Base-by-base conservation (phyloP, 2,797 vertebrate genomes). In the Malacoctenus gilli region DNA sequence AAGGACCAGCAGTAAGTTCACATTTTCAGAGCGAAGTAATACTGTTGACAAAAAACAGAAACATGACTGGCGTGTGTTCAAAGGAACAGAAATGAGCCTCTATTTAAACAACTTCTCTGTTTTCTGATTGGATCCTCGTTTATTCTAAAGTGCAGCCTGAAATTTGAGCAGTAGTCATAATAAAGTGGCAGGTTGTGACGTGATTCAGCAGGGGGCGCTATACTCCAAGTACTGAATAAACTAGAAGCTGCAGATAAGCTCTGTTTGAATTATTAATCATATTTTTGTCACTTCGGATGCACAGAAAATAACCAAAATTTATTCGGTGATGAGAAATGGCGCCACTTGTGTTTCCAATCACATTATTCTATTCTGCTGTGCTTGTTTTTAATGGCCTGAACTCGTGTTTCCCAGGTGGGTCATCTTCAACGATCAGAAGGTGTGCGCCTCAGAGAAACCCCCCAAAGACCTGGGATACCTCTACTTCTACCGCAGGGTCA, bases 401-500 rank as follows among this genome's bases (percentile, higher is more conserved):
- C 36, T 38, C 42, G 13, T 6, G 5, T 38, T 49, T 54, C 47
- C 32, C 76, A 99, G 97, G 80, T 99, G 96, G 97, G 95, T 99
- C 69, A 98, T 99, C 87, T 98, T 97, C 89, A 99, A 99, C 0
- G 96, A 98, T 88, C 96, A 98, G 91, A 98, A 98, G 91, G 97
- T 99, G 50, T 98, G 95, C 68, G 97, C 97, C 87, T 98, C 97
- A 34, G 96, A 99, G 90, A 99, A 98, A 90, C 96, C 97, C 1
- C 97, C 96, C 64, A 98, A 98, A 89, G 97, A 99, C 87, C 89
- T 99, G 90, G 96, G 97, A 60, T 99, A 98, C 89, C 95, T 99
- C 84, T 99, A 98, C 91, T 98, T 99, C 90, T 99, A 99, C 81
- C 92, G 95, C 84, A 92, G 96, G 85, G 92, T 94, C 72, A 74